A percentile compares a stretch with the other conserved stretches of the same genome.
Conservation (phyloP, 2,113 vertebrate species). For the Zosterops borbonicus region DNA sequence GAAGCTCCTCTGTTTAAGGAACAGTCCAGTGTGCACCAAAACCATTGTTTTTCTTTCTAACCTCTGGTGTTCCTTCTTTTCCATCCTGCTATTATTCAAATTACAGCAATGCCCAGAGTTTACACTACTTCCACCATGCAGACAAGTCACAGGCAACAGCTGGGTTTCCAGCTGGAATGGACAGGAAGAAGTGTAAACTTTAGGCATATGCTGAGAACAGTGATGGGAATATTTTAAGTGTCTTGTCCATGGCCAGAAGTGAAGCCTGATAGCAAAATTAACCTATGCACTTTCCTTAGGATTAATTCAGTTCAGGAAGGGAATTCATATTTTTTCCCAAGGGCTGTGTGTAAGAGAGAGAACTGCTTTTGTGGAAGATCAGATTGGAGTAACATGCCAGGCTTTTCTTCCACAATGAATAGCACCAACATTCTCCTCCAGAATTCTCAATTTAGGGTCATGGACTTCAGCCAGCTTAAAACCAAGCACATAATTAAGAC, state of each 20-base stretch:
- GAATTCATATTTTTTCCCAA: background rate
- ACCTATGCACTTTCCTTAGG: background rate
- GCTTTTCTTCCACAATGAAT: background rate
- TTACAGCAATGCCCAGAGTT: no score
- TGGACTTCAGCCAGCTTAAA: background rate
- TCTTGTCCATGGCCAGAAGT: background rate
- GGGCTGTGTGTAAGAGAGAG: background rate
- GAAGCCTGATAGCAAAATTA: background rate
- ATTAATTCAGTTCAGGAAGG: background rate
- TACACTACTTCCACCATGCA: background rate
- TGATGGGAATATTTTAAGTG: background rate
- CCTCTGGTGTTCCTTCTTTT: background rate
- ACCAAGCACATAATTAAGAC: background rate
- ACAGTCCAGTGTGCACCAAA: background rate
- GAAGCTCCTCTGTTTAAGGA: background rate
- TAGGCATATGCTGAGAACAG: background rate
- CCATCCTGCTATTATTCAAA: background rate
- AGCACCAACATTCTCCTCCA: background rate
- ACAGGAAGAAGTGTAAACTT: background rate
- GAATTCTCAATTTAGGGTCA: background rate
- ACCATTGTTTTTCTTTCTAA: background rate
- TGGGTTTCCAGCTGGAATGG: background rate
- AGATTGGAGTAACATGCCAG: background rate
- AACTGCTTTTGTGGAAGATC: background rate
- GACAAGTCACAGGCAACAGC: rapidly evolving